These are phyloP conservation scores for Collichthys lucidus DNA, from an alignment of 2,113 vertebrate species.

Conservation along the genomic window DNA sequence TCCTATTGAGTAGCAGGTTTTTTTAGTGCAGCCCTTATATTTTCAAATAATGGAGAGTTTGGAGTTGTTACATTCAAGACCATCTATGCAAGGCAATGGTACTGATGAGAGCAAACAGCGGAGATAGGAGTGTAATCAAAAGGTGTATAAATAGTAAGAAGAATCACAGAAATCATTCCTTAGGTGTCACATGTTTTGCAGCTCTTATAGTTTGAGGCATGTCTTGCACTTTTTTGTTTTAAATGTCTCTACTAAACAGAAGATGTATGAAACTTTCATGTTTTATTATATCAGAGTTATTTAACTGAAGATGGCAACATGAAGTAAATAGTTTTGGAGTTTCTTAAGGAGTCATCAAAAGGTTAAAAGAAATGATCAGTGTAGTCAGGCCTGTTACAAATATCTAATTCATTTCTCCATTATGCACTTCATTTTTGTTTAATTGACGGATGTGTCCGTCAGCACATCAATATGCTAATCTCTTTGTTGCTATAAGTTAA, in stretches of 20 bases:
- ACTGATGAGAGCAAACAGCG: not conserved
- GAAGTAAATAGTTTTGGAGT: not conserved
- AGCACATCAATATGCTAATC: conserved; percentile 1
- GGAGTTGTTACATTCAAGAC: conserved; percentile 15
- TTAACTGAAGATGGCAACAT: not conserved
- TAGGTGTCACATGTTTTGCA: not conserved
- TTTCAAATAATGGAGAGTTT: conserved; percentile 27
- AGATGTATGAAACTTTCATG: too few relatives aligned
- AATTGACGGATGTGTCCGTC: not conserved
- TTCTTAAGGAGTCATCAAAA: not conserved
- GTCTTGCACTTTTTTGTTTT: not conserved
- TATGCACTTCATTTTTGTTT: not conserved
- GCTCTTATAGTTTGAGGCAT: not conserved
- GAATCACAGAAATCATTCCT: not conserved
- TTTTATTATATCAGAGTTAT: not conserved
- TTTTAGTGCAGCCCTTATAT: conserved; percentile 21
- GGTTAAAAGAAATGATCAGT: not conserved
- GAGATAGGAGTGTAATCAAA: conserved; percentile 3
- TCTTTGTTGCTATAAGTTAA: conserved; percentile 26
- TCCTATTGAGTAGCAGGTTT: not conserved
- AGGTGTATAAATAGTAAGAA: not conserved
- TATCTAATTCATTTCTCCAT: not conserved
- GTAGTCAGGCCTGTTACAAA: not conserved
- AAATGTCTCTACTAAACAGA: too few relatives aligned
- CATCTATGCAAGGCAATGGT: conserved; percentile 4